Conservation (phyloP, 2,113 vertebrate genomes). For the Leptocoma aspasia region DNA sequence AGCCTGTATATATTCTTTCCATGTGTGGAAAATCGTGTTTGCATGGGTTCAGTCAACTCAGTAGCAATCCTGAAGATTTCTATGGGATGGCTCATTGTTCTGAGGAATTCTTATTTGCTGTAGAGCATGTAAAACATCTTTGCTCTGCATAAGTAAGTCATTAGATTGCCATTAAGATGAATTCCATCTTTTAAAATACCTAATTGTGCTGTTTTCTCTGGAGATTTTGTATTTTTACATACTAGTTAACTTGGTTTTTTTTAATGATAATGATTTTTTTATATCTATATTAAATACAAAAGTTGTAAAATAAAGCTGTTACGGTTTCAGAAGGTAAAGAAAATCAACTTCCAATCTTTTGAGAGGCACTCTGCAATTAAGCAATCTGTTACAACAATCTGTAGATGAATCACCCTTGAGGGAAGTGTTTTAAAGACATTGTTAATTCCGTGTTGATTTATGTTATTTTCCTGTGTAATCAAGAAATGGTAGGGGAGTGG, state of each 20-base stretch:
- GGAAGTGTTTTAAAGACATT: neutral
- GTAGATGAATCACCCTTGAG: neutral
- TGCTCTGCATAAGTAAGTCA: neutral
- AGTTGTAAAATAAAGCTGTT: neutral
- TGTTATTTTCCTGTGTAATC: neutral
- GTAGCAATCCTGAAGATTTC: constrained; percentile 34
- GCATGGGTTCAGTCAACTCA: neutral
- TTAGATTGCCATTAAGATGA: neutral
- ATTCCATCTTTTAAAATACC: neutral
- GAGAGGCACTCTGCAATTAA: neutral
- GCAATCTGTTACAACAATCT: neutral
- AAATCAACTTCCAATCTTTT: neutral
- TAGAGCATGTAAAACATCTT: neutral
- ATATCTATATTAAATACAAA: neutral
- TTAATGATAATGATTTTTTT: neutral
- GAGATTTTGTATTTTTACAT: neutral
- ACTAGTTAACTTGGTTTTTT: neutral
- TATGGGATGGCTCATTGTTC: constrained; percentile 11
- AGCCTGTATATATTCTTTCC: neutral
- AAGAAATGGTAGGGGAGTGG: neutral
- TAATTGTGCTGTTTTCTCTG: neutral
- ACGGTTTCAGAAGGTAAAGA: neutral
- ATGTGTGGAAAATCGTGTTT: constrained; percentile 20
- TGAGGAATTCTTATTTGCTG: neutral
- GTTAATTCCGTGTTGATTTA: neutral